These are phyloP conservation scores for Tachystola acroxantha DNA, from an alignment of 2,888 invertebrate species.

Conservation along the genomic window DNA sequence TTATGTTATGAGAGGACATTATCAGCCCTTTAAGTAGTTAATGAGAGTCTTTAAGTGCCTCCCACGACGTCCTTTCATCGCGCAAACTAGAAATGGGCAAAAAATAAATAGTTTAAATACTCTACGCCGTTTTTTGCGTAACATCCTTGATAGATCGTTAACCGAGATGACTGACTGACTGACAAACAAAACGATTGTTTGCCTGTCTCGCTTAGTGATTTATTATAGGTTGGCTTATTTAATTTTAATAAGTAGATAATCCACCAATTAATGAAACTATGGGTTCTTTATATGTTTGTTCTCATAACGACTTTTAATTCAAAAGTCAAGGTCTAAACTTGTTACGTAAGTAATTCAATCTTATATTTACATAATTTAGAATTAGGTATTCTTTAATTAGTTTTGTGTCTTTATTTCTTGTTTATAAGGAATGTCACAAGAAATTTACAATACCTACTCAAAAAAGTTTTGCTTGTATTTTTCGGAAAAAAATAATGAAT, in stretches of 20 bases:
- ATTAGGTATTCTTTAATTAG: no score
- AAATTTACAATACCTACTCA: no score
- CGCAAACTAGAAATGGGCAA: slow-evolving; percentile 29
- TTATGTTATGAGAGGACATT: no score
- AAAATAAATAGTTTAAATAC: slow-evolving; percentile 41
- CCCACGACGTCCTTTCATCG: slow-evolving; percentile 45
- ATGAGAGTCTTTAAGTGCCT: slow-evolving; percentile 38
- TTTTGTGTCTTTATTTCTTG: no score
- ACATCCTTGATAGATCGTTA: slow-evolving; percentile 46
- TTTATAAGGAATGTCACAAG: no score
- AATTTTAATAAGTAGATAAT: slow-evolving; percentile 4
- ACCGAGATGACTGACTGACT: slow-evolving; percentile 45
- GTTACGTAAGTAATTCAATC: not conserved
- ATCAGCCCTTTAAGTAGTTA: slow-evolving; percentile 39
- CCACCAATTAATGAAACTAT: not conserved
- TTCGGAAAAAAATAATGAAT: no score
- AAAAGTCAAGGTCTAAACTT: not conserved
- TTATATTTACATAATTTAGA: no score
- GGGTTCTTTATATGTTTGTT: not conserved
- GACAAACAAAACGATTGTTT: slow-evolving; percentile 62
- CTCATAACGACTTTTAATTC: not conserved
- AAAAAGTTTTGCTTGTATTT: no score
- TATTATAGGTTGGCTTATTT: slow-evolving; percentile 27
- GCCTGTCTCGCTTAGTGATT: slow-evolving; percentile 54
- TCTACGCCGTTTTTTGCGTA: slow-evolving; percentile 46